Conservation (phyloP, 53 echinoderm and acorn worm genomes). For the Stichopus horrens region DNA sequence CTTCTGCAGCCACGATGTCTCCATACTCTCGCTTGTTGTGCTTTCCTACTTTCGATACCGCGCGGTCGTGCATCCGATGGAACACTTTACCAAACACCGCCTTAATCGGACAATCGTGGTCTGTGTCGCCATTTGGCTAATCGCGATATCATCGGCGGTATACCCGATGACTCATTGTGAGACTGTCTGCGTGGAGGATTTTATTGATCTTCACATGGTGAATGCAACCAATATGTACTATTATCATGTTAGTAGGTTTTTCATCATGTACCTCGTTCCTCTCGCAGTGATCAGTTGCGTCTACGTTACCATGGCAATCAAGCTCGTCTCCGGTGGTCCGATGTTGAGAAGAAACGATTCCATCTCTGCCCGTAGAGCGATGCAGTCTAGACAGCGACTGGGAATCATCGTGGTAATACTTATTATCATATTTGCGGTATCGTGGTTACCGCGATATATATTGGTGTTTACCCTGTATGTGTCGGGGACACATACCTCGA, state of each 20-base stretch:
- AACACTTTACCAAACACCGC: conserved; percentile 15
- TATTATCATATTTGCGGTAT: conserved; percentile 14
- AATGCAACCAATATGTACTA: neutral
- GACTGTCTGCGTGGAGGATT: neutral
- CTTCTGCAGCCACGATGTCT: conserved; percentile 31
- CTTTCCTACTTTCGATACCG: conserved; percentile 39
- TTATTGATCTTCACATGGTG: neutral
- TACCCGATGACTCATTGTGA: neutral
- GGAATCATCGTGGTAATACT: conserved; percentile 15
- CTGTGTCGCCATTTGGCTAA: neutral
- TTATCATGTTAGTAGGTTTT: neutral
- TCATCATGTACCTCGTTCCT: neutral
- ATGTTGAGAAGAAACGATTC: conserved; percentile 23
- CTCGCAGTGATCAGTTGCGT: neutral
- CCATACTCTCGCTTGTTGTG: conserved; percentile 23
- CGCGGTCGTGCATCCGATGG: conserved; percentile 37
- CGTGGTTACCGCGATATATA: conserved; percentile 25
- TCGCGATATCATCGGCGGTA: neutral
- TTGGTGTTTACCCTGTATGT: neutral
- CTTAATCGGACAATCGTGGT: neutral
- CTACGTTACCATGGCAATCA: conserved; percentile 22
- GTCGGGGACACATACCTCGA: neutral
- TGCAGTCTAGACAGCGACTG: conserved; percentile 22
- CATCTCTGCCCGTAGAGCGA: conserved; percentile 3
- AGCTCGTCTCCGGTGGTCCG: neutral